phyloP scores from a whole-genome alignment of 2,113 vertebrate genomes.

The Rutilus rutilus region DNA sequence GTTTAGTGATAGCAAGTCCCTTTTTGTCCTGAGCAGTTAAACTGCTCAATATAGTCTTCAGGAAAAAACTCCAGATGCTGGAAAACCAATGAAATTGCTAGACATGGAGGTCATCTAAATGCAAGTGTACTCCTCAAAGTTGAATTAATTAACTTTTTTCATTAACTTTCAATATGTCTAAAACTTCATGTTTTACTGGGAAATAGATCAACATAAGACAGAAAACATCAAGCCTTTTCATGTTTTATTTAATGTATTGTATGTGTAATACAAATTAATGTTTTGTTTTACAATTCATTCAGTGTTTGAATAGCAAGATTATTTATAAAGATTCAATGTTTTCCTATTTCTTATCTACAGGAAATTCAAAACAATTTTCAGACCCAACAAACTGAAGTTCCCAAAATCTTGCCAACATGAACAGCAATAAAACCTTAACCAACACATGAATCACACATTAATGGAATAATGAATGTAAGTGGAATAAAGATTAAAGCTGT shows the following conservation, averaged over 20 bases:
- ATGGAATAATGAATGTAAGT: neutral
- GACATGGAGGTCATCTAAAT: too few species aligned
- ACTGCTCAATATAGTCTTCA: too few species aligned
- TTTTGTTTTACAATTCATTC: neutral
- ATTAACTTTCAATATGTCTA: neutral
- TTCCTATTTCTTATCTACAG: slow-evolving; percentile 54
- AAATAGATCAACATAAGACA: neutral
- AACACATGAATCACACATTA: neutral
- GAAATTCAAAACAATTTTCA: slow-evolving; percentile 63
- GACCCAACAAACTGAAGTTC: slow-evolving; percentile 41
- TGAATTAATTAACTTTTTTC: neutral
- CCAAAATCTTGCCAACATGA: slow-evolving; percentile 14
- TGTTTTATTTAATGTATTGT: neutral
- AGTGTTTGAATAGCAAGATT: neutral
- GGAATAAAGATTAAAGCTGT: neutral
- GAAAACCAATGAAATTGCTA: too few species aligned
- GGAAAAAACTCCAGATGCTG: too few species aligned
- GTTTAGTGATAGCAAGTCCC: too few species aligned
- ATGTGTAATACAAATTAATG: neutral
- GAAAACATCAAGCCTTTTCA: neutral
- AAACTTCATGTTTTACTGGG: neutral
- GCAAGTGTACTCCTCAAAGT: neutral
- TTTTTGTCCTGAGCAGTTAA: too few species aligned
- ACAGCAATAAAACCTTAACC: neutral
- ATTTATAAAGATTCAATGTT: neutral